Base-by-base conservation (phyloP, 2,797 vertebrate species). In the Labeo calbasu region DNA sequence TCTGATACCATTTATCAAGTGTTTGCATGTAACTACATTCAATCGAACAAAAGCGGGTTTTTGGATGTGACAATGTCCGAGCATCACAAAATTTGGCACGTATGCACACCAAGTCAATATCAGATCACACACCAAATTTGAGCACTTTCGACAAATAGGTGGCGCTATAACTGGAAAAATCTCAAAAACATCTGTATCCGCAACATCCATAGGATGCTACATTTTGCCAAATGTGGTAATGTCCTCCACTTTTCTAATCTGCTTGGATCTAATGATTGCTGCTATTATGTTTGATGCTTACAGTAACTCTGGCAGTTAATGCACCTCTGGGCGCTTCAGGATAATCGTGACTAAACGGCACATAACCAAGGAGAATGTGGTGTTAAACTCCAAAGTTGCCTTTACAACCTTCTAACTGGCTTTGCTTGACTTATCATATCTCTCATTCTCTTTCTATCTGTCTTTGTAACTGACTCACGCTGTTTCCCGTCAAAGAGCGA, bases 351-450 rank as follows among this genome's bases (percentile, higher is more conserved):
- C 77, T 79, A 32, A 79, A 36, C 11, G 15, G 43, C 12, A 21
- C 21, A 32, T 73, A 53, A 28, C 15, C 40, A 13, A n/a, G 17
- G 17, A 51, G 65, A 63, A 51, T 14, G 23, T 21, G 5, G 11
- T 40, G 57, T 14, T 65, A 48, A 63, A 65, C 59, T 5, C 76
- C 28, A 7, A 50, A 65, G 17, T 48, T 78, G 40, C 12, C 6
- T 79, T 66, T 50, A 36, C 12, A 63, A 32, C 46, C 32, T 79
- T 79, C 23, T 66, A 8, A 92, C 92, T 93, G 90, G 93, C 93
- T 93, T 93, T 92, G 91, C 94, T 95, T 93, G 93, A 93, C 2
- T 80, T 43, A 53, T 66, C 79, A 48, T 21, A 66, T 79, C 77
- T 79, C 77, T 79, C 43, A 61, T 81, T 61, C 40, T 81, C 72